Percentiles rank a stretch among this genome's conserved stretches.
Conservation (phyloP, 2,888 invertebrate species). For the Halictus quadricinctus region DNA sequence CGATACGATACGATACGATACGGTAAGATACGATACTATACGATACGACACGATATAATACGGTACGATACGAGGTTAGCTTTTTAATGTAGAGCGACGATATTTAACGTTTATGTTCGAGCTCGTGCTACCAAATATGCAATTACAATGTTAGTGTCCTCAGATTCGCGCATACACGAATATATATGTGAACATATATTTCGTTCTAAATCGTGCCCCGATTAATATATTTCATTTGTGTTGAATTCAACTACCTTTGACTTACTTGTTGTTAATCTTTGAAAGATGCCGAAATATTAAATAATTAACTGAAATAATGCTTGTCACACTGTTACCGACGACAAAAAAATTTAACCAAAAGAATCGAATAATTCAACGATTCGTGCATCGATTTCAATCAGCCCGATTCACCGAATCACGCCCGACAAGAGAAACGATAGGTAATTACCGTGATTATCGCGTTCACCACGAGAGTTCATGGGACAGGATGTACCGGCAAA, state of each 20-base stretch:
- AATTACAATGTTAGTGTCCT: constrained; percentile 32
- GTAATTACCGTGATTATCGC: constrained; percentile 20
- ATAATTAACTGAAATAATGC: constrained; percentile 13
- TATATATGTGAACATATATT: constrained; percentile 28
- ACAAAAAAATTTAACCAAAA: constrained; percentile 3
- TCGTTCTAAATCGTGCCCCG: constrained; percentile 28
- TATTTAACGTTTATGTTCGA: constrained; percentile 48
- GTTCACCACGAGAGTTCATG: constrained; percentile 15
- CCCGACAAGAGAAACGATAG: constrained; percentile 15
- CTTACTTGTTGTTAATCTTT: constrained; percentile 16
- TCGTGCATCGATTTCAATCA: neutral
- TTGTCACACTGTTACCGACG: neutral
- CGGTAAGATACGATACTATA: too few relatives aligned
- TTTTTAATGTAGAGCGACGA: constrained; percentile 44
- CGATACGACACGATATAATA: neutral
- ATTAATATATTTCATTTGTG: constrained; percentile 35
- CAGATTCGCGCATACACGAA: constrained; percentile 31
- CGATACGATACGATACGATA: neutral
- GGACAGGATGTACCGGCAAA: constrained; percentile 16
- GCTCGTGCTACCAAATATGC: constrained; percentile 36
- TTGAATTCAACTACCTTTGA: constrained; percentile 10
- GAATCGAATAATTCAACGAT: neutral
- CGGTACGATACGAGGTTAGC: constrained; percentile 11
- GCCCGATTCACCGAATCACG: constrained; percentile 6
- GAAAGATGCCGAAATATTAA: constrained; percentile 22